These are phyloP conservation scores for Yponomeuta plumbellus DNA, from an alignment of 2,888 invertebrate species.

Conservation along the genomic window DNA sequence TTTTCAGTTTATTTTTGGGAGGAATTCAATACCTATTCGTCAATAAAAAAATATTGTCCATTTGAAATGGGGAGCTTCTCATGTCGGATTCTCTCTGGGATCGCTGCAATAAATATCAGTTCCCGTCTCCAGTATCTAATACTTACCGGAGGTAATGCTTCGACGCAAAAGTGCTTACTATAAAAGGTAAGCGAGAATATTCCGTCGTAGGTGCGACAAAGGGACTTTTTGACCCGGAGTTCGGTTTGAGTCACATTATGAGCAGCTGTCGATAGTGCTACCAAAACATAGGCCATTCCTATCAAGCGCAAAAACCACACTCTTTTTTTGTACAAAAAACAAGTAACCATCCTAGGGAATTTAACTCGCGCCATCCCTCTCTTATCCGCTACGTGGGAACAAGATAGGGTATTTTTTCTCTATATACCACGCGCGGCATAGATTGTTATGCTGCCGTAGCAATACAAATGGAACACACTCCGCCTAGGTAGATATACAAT, in stretches of 20 bases:
- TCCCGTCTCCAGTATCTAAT: background rate
- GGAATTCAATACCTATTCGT: background rate
- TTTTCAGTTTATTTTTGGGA: no score
- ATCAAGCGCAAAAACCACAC: background rate
- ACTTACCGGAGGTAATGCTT: background rate
- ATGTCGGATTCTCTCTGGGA: background rate
- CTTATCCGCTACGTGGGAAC: no score
- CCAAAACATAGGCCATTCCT: conserved; percentile 4
- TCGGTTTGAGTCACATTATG: conserved; percentile 60
- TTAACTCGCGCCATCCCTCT: no score
- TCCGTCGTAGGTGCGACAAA: conserved; percentile 28
- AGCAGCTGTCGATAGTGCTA: conserved; percentile 56
- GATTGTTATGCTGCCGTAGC: no score
- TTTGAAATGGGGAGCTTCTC: background rate
- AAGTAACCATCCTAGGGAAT: no score
- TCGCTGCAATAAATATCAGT: conserved; percentile 1
- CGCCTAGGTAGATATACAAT: no score
- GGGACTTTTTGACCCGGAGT: conserved; percentile 42
- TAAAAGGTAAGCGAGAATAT: conserved; percentile 12
- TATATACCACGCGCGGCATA: no score
- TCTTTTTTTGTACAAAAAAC: background rate
- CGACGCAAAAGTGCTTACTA: conserved; percentile 7
- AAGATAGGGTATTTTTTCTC: no score
- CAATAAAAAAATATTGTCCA: background rate
- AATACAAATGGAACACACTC: no score